Evolutionary conservation across 2,797 vertebrate species (phyloP).

Genomic region (Gila robusta): DNA sequence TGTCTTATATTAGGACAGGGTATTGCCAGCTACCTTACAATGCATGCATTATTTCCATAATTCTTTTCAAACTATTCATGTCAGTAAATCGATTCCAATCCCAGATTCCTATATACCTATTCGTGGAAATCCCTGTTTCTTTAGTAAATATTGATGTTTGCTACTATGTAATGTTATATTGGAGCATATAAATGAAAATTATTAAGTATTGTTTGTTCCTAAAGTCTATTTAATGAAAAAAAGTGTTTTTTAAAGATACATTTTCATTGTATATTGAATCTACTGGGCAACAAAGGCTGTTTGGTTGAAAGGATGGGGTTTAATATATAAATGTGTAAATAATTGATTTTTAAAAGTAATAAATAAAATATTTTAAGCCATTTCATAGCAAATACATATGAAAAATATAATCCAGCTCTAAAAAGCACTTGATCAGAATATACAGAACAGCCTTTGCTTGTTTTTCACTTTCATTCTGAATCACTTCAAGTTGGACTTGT

Average conservation of each 20-base stretch:
- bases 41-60: not conserved
- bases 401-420: not conserved
- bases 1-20: not conserved
- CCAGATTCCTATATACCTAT: not conserved
- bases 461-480: not conserved
- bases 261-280: not conserved
- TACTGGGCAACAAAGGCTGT: not conserved
- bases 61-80: not conserved
- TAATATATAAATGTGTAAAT: not conserved
- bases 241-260: not conserved
- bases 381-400: conserved; percentile 1
- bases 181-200: not conserved
- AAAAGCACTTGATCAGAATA: not conserved
- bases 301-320: not conserved
- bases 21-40: not conserved
- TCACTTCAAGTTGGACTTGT: not conserved
- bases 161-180: not conserved
- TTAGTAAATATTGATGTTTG: conserved; percentile 1
- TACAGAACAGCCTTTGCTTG: not conserved
- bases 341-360: not conserved
- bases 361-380: not conserved
- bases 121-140: not conserved
- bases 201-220: not conserved
- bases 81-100: not conserved
- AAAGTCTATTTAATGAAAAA: not conserved